Evolutionary conservation across 2,113 vertebrate genomes (phyloP).

Genomic region (Gopherus evgoodei): DNA sequence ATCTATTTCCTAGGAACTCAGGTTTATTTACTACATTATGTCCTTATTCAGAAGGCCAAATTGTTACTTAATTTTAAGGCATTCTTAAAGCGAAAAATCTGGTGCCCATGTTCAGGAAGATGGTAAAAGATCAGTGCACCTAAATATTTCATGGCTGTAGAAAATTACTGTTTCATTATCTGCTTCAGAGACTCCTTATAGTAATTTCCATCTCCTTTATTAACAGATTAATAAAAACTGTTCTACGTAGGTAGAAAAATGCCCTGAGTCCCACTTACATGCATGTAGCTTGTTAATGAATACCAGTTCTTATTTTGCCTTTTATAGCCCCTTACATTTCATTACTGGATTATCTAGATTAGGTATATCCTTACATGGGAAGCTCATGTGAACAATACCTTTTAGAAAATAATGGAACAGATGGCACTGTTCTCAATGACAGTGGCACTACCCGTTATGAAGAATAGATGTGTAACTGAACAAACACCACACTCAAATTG

Average conservation of each 20-base stretch:
- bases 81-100: background rate
- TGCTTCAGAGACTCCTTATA: background rate
- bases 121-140: fast-evolving
- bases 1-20: background rate
- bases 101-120: background rate
- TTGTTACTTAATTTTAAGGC: background rate
- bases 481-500: background rate
- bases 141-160: background rate
- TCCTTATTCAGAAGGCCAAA: background rate
- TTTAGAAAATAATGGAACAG: background rate
- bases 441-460: background rate
- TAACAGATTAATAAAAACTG: background rate
- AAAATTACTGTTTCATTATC: background rate
- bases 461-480: background rate
- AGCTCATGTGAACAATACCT: background rate
- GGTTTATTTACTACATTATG: background rate
- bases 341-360: background rate
- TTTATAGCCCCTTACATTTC: background rate
- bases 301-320: background rate
- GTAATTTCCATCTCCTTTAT: background rate
- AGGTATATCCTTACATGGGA: background rate
- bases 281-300: background rate
- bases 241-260: background rate
- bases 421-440: background rate
- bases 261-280: background rate